Percentiles rank a stretch among this genome's conserved stretches.
phyloP scores from a whole-genome alignment of 2,113 vertebrate genomes.

The Toxostoma redivivum region DNA sequence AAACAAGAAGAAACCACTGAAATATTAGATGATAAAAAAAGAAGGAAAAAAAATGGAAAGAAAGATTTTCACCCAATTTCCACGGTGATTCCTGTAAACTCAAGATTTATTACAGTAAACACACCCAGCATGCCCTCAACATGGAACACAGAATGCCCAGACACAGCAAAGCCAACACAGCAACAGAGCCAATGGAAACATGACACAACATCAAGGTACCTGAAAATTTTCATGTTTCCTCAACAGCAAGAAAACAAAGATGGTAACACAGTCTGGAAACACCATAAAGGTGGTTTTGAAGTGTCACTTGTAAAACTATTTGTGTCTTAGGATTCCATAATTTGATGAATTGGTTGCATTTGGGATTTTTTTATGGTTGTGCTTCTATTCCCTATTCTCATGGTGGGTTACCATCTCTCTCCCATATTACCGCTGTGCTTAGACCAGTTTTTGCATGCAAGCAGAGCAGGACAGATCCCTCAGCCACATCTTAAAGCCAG shows the following conservation, averaged over 20 bases:
- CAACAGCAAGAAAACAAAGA: neutral
- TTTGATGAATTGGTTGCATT: neutral
- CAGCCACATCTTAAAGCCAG: neutral
- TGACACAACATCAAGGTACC: neutral
- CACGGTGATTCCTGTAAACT: neutral
- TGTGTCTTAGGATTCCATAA: neutral
- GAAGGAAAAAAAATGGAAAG: neutral
- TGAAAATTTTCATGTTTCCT: neutral
- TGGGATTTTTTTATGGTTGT: neutral
- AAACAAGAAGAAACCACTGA: neutral
- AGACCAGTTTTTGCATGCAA: neutral
- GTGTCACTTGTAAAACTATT: neutral
- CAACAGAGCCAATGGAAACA: fast-evolving
- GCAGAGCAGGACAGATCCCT: neutral
- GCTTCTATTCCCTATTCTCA: fast-evolving
- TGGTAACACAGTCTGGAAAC: neutral
- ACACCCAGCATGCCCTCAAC: neutral
- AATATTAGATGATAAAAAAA: neutral
- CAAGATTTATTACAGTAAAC: neutral
- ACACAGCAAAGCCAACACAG: neutral
- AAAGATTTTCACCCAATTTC: neutral
- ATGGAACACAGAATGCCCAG: fast-evolving
- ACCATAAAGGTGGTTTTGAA: neutral
- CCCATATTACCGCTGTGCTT: neutral
- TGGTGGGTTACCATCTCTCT: neutral